phyloP scores from a whole-genome alignment of 2,888 invertebrate genomes.

The Cistogaster globosa region DNA sequence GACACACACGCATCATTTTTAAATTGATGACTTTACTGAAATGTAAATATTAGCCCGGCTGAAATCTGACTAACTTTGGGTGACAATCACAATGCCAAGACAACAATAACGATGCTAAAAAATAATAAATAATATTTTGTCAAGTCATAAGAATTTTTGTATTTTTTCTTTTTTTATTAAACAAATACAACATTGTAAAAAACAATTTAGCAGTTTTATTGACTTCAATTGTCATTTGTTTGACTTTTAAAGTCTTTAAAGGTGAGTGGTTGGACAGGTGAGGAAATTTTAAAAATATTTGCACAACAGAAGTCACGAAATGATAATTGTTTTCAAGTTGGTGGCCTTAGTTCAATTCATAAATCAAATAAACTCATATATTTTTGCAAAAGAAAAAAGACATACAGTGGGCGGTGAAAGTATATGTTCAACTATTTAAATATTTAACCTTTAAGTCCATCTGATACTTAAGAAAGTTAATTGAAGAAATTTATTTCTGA shows the following conservation, averaged over 20 bases:
- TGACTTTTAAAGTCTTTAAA: background rate
- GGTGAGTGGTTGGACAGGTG: background rate
- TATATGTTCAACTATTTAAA: background rate
- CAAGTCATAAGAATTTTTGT: background rate
- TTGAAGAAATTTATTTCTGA: too few relatives aligned
- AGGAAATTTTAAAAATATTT: conserved; percentile 11
- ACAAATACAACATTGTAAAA: conserved; percentile 18
- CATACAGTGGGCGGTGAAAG: conserved; percentile 19
- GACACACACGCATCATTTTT: background rate
- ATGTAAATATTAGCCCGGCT: conserved; percentile 56
- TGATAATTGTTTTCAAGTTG: conserved; percentile 66
- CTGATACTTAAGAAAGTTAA: too few relatives aligned
- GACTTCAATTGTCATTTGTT: conserved; percentile 20
- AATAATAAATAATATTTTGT: conserved; percentile 24
- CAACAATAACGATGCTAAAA: conserved; percentile 13
- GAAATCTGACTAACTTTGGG: conserved; percentile 42
- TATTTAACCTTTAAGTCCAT: too few relatives aligned
- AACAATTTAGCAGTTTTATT: conserved; percentile 34
- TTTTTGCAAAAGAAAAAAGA: background rate
- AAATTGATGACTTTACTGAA: conserved; percentile 63
- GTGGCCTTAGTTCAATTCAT: conserved; percentile 21
- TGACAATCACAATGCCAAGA: conserved; percentile 32
- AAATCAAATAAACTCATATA: conserved; percentile 20
- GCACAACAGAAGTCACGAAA: conserved; percentile 66
- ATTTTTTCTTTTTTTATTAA: conserved; percentile 10